Base-by-base conservation (phyloP, 2,888 invertebrate genomes). In the Limenitis camilla region DNA sequence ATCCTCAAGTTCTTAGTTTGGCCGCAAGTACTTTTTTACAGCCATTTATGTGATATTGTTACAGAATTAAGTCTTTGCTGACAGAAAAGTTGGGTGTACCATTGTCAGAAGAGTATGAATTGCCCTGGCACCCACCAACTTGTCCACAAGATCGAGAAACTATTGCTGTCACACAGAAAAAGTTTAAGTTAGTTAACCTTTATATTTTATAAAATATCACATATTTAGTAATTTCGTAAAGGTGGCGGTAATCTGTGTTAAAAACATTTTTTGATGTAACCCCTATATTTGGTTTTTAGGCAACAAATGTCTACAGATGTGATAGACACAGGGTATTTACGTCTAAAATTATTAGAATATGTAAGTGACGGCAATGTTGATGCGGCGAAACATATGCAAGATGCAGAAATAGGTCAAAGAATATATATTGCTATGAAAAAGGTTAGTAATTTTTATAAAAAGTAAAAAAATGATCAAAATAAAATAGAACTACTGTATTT, bases 41-140 rank as follows among this genome's bases (percentile, higher is more conserved):
- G 1, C 7, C 33, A 9, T 8, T 9, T 33, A 9, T 33, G 36
- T 38, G 27, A 30, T 30, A 36, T 49, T 56, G 43, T 72, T 72
- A 54, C 73, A 90, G 90, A 59, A 64, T 90, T 48, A 76, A 72
- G 45, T 70, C 77, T 11, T 76, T 92, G 52, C 74, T 93, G 51
- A 89, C 90, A 2, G 90, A 90, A 32, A 89, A 89, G 47, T 90
- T 94, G 57, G 91, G 90, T 6, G 85, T 94, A 43, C 83, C 89
- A 5, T 76, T 81, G 9, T 83, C 82, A 5, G 86, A 85, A 9
- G 91, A 93, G 66, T 92, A 93, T 63, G 89, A 91, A 40, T 76
- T 94, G 57, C 94, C 94, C 4, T 94, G 94, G 94, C 91, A 93
- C 69, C 94, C 94, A 11, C 94, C 94, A 0, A 77, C 89, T 6